Evolutionary conservation across 2,797 vertebrate species (phyloP).

Genomic region (Lagodon rhomboides): DNA sequence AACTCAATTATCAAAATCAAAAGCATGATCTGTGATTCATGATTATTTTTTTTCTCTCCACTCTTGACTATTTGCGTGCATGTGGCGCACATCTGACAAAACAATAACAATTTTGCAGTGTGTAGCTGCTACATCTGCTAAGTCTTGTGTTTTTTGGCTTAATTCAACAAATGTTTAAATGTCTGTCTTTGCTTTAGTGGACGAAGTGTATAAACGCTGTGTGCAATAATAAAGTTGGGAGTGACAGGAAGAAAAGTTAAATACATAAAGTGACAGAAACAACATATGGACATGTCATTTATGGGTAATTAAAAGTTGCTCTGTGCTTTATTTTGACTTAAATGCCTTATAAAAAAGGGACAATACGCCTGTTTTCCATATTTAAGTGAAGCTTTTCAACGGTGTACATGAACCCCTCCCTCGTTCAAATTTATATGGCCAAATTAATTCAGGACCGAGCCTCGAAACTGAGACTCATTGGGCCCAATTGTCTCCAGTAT

Average conservation of each 20-base stretch:
- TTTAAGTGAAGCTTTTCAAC: constrained; percentile 10
- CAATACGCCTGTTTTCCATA: constrained; percentile 14
- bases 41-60: too few relatives aligned
- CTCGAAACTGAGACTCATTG: constrained; percentile 1
- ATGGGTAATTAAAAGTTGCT: background rate
- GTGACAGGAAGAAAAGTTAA: background rate
- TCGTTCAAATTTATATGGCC: constrained; percentile 24
- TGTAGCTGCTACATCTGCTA: too few relatives aligned
- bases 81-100: too few relatives aligned
- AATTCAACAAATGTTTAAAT: too few relatives aligned
- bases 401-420: background rate
- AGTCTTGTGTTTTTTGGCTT: too few relatives aligned
- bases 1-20: too few relatives aligned
- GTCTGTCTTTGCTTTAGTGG: too few relatives aligned
- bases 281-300: background rate
- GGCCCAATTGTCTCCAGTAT: constrained; percentile 27
- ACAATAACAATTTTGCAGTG: too few relatives aligned
- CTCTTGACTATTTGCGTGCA: too few relatives aligned
- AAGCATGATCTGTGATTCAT: too few relatives aligned
- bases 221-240: background rate
- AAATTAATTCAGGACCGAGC: constrained; percentile 32
- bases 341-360: constrained; percentile 11
- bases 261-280: background rate
- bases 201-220: too few relatives aligned
- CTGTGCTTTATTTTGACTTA: constrained; percentile 5